These are phyloP conservation scores for Fragum whitleyi DNA, from an alignment of 2,888 invertebrate genomes.

Conservation along the genomic window DNA sequence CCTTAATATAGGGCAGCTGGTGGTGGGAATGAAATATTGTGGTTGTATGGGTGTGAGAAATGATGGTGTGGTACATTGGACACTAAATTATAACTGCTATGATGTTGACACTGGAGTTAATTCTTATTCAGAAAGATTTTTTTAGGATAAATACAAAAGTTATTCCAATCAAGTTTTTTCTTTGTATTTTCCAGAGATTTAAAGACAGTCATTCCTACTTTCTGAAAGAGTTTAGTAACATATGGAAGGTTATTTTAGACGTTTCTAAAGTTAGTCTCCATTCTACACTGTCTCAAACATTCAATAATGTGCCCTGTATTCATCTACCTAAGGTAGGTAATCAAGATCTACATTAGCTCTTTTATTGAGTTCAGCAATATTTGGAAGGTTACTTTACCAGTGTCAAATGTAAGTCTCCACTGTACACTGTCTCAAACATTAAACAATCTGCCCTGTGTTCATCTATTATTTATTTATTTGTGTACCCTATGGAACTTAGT, in stretches of 20 bases:
- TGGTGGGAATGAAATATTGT: too few relatives aligned
- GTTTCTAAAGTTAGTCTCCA: conserved; percentile 33
- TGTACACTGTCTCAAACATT: conserved; percentile 86
- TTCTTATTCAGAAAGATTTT: too few relatives aligned
- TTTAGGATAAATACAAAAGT: too few relatives aligned
- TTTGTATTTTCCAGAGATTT: conserved; percentile 69
- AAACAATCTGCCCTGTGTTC: conserved; percentile 92
- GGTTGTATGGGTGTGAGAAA: too few relatives aligned
- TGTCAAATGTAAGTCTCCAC: conserved; percentile 28
- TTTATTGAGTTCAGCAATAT: conserved; percentile 89
- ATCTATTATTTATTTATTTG: too few relatives aligned
- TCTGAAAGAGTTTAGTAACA: conserved; percentile 92
- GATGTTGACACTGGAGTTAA: too few relatives aligned
- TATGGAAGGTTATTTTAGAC: conserved; percentile 88
- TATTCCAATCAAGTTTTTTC: too few relatives aligned
- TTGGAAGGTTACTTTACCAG: conserved; percentile 87
- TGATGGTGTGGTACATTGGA: too few relatives aligned
- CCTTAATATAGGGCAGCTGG: too few relatives aligned
- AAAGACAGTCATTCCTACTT: conserved; percentile 86
- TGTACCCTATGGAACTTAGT: too few relatives aligned
- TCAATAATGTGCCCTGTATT: conserved; percentile 93
- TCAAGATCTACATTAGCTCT: not conserved
- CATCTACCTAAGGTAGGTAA: conserved; percentile 86
- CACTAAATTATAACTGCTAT: too few relatives aligned
- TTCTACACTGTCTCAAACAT: conserved; percentile 84